A percentile compares a stretch with the other conserved stretches of the same genome.
phyloP scores from a whole-genome alignment of 2,888 invertebrate genomes.

The Maniola hyperantus region DNA sequence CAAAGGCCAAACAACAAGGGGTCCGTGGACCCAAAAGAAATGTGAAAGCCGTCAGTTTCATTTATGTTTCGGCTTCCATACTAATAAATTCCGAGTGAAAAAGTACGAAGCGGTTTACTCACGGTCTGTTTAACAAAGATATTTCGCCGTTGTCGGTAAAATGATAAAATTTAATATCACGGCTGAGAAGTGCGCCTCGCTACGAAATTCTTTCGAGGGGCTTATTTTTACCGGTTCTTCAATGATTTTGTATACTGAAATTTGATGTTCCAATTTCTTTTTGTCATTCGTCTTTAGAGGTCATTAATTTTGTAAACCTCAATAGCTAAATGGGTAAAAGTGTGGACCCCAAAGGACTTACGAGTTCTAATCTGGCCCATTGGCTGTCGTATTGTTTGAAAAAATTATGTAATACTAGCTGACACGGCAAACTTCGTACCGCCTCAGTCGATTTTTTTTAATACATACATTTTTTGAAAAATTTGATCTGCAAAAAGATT shows the following conservation, averaged over 20 bases:
- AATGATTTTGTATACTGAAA: not conserved
- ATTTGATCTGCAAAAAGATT: too few relatives aligned
- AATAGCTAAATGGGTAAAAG: not conserved
- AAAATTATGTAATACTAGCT: too few relatives aligned
- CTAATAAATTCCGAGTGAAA: conserved; percentile 48
- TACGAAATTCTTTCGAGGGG: conserved; percentile 50
- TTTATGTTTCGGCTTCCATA: conserved; percentile 29
- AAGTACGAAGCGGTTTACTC: conserved; percentile 52
- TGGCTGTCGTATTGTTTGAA: too few relatives aligned
- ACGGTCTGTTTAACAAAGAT: conserved; percentile 67
- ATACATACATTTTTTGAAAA: too few relatives aligned
- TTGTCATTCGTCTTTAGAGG: not conserved
- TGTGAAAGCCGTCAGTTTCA: conserved; percentile 19
- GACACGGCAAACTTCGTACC: too few relatives aligned
- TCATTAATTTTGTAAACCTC: not conserved
- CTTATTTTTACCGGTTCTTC: conserved; percentile 18
- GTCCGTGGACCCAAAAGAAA: conserved; percentile 4
- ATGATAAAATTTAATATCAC: conserved; percentile 73
- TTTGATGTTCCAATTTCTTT: not conserved
- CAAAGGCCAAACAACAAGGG: conserved; percentile 15
- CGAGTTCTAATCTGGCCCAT: too few relatives aligned
- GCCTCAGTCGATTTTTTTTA: too few relatives aligned
- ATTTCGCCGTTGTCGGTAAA: conserved; percentile 58
- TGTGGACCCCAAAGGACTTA: too few relatives aligned
- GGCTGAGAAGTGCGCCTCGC: conserved; percentile 43